A percentile compares a stretch with the other conserved stretches of the same genome.
These are phyloP conservation scores for Orussus abietinus DNA, from an alignment of 1,140 invertebrate genomes.

Conservation along the genomic window DNA sequence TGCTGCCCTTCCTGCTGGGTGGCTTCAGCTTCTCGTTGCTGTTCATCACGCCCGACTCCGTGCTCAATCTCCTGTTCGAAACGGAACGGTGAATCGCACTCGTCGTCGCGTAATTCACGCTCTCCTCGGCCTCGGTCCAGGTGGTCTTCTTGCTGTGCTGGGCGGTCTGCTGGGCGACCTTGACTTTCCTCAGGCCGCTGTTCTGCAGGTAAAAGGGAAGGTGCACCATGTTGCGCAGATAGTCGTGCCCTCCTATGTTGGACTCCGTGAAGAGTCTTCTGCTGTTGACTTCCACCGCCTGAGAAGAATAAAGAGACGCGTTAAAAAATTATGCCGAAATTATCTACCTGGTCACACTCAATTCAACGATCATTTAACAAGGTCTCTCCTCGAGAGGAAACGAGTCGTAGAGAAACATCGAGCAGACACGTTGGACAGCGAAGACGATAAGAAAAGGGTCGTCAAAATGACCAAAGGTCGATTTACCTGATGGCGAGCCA, in stretches of 20 bases:
- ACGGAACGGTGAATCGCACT: constrained; percentile 56
- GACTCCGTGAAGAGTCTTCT: constrained; percentile 79
- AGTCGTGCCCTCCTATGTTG: constrained; percentile 90
- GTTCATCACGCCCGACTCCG: constrained; percentile 72
- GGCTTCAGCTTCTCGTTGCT: constrained; percentile 68
- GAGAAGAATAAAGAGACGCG: constrained; percentile 21
- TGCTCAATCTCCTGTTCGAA: constrained; percentile 70
- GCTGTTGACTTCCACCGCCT: constrained; percentile 91
- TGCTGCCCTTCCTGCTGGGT: constrained; percentile 56
- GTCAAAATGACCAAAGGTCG: no score
- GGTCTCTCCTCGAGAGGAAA: no score
- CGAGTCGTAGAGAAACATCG: no score
- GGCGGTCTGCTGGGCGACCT: constrained; percentile 79
- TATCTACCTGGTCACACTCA: no score
- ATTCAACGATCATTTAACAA: no score
- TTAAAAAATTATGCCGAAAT: constrained; percentile 5
- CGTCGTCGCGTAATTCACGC: constrained; percentile 45
- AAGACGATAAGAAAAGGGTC: no score
- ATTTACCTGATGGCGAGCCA: no score
- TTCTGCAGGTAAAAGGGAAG: constrained; percentile 97
- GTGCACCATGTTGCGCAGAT: constrained; percentile 94
- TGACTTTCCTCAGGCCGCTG: constrained; percentile 85
- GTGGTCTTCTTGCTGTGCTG: constrained; percentile 43
- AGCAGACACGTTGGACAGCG: no score
- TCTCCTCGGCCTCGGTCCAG: constrained; percentile 53